Evolutionary conservation across 2,113 vertebrate genomes (phyloP), one percentile per base, ranked within the genome.

Genomic region (Nyctibius bracteatus): DNA sequence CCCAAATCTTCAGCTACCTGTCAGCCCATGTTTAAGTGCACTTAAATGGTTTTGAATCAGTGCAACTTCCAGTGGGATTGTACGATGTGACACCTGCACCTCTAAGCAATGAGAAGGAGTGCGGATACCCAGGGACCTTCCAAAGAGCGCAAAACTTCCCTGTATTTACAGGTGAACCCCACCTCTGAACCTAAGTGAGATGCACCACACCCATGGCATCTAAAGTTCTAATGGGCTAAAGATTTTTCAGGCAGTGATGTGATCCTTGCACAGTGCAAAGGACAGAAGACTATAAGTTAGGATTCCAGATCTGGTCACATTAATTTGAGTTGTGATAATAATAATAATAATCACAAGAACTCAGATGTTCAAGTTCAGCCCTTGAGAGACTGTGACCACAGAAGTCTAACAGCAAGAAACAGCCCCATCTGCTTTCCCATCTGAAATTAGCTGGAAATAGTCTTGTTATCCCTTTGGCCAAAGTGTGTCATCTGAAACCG

Each of bases 381-480:
- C 68, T 74, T 22, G 86, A 94, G 80, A 96, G 77, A 71, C 86
- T 92, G 92, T 81, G 94, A 94, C 94, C 94, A 81, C 55, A 71
- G 81, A 96, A 92, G 68, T 94, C 83, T 96, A 95, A 89, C 83
- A 86, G 73, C 61, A 83, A 97, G 94, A 75, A 96, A 47, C 63
- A 92, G 65, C 19, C 83, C 91, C 96, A 96, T 97, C 95, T 96
- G 94, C 89, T 95, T 96, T 84, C 77, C 89, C 93, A 95, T 94
- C 81, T 96, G 96, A 96, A 96, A 96, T 92, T 67, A 95, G 65
- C 73, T 95, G 93, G 77, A 97, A 96, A 96, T 94, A 96, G 89
- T 79, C 93, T 89, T 74, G 86, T 81, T 95, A 92, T 71, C 75
- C 19, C 6, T 75, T 94, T 94, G 94, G 93, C 83, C 93, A 83